Conservation (phyloP, 64 coral and sea anemone genomes). For the Stichodactyla mertensii region DNA sequence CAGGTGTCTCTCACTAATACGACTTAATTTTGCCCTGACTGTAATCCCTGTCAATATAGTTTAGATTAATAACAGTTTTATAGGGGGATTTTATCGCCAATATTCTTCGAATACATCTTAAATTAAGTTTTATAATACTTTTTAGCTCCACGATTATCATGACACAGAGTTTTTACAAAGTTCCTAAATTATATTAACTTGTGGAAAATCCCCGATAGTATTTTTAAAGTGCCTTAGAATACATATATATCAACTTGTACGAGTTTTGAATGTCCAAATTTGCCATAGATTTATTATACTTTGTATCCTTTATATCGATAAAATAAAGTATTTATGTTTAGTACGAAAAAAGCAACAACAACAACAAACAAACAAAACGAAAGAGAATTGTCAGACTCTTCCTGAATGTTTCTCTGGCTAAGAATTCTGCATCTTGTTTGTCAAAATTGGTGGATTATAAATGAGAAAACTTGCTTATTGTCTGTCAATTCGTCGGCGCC, state of each 20-base stretch:
- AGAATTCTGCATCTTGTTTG: slow-evolving; percentile 17
- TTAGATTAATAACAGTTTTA: background rate
- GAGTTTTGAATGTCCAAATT: background rate
- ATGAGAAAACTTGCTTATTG: background rate
- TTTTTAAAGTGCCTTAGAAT: too few species aligned
- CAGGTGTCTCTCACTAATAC: too few species aligned
- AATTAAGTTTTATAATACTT: too few species aligned
- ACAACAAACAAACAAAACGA: too few species aligned
- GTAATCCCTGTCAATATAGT: background rate
- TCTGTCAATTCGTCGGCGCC: slow-evolving; percentile 6
- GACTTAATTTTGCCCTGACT: background rate
- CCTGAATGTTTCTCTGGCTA: background rate
- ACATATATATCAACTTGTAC: background rate
- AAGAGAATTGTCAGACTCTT: background rate
- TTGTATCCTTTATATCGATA: background rate
- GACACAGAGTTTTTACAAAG: too few species aligned
- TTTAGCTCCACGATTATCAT: too few species aligned
- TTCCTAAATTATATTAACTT: too few species aligned
- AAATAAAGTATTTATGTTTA: background rate
- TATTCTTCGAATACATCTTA: background rate
- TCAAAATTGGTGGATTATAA: background rate
- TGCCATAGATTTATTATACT: background rate
- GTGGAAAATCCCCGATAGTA: too few species aligned
- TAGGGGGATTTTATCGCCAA: background rate
- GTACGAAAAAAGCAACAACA: background rate